Evolutionary conservation across 2,888 invertebrate genomes (phyloP).

Genomic region (Acleris emargana): DNA sequence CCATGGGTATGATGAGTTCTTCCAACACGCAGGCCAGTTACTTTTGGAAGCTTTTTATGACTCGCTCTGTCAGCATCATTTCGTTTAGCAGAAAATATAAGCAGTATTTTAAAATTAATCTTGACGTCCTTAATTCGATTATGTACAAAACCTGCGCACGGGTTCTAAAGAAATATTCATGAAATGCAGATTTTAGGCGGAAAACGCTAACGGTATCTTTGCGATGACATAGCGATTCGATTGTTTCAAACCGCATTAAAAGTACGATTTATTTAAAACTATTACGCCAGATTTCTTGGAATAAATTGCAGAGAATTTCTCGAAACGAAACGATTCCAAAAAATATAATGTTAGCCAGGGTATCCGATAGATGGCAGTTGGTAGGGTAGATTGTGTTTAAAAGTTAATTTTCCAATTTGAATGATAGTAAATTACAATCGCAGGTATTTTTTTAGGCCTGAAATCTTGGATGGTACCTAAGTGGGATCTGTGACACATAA

Average conservation of each 20-base stretch:
- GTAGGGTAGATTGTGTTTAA: too few relatives aligned
- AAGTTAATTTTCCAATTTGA: too few relatives aligned
- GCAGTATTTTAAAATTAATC: not conserved
- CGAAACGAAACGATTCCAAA: slow-evolving; percentile 2
- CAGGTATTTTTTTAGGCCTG: too few relatives aligned
- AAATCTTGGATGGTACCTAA: too few relatives aligned
- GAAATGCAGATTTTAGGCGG: slow-evolving; percentile 33
- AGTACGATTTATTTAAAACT: slow-evolving; percentile 23
- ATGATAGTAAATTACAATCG: too few relatives aligned
- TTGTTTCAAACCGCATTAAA: slow-evolving; percentile 26
- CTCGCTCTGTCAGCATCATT: not conserved
- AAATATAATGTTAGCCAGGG: not conserved
- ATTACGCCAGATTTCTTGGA: slow-evolving; percentile 27
- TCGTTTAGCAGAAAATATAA: not conserved
- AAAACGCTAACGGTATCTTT: slow-evolving; percentile 20
- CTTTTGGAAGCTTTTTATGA: too few relatives aligned
- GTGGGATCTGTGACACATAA: too few relatives aligned
- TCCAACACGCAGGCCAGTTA: too few relatives aligned
- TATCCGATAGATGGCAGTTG: too few relatives aligned
- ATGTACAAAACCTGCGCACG: not conserved
- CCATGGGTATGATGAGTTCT: too few relatives aligned
- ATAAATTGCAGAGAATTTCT: slow-evolving; percentile 18
- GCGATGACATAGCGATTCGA: slow-evolving; percentile 24
- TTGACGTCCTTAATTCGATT: not conserved
- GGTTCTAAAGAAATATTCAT: slow-evolving; percentile 7